Base-by-base conservation (phyloP, 92 coral and sea anemone genomes). In the Porites rus region DNA sequence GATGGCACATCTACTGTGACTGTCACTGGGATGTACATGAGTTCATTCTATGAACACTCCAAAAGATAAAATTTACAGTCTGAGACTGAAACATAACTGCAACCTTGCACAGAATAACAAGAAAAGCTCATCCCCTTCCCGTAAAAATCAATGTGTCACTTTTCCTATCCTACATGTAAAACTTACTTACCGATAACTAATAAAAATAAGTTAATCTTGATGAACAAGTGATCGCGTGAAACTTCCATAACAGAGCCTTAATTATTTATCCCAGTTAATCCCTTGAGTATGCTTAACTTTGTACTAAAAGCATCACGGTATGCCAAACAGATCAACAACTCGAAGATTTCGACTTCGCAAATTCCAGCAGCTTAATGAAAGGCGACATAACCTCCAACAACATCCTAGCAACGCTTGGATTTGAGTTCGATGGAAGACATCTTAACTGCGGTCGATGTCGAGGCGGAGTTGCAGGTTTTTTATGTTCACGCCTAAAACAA, bases 111-210 rank as follows among this genome's bases (percentile, higher is more conserved):
- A 38, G 46, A 38, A 38, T 38, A 38, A 38, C 46, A 38, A 38
- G 46, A 38, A 38, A 38, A 38, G 46, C 46, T 38, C 46, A 38
- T 38, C 46, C 46, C 6, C 46, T 38, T 38, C 46, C 46, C 46
- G 7, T 38, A 38, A 3, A 38, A 38, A 38, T 38, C 46, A 38
- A 38, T 38, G 61, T 56, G 12, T 10, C 13, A 12, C 61, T 10
- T 56, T 56, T 56, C 46, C 46, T 6, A 38, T 38, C 46, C 46
- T 56, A 1, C 61, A 56, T 56, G 61, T 56, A 56, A 56, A 56
- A 16, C 59, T 63, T 5, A 12, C 84, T 79, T 67, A 79, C 84
- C 84, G 1, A 67, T 7, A 17, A 22, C 65, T 22, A 65, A 22
- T 5, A 65, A n/a, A 79, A 65, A n/a, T 50, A 66, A 66, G 64